These are phyloP conservation scores for Pluvianellus socialis DNA, from an alignment of 2,113 vertebrate species.

Conservation along the genomic window DNA sequence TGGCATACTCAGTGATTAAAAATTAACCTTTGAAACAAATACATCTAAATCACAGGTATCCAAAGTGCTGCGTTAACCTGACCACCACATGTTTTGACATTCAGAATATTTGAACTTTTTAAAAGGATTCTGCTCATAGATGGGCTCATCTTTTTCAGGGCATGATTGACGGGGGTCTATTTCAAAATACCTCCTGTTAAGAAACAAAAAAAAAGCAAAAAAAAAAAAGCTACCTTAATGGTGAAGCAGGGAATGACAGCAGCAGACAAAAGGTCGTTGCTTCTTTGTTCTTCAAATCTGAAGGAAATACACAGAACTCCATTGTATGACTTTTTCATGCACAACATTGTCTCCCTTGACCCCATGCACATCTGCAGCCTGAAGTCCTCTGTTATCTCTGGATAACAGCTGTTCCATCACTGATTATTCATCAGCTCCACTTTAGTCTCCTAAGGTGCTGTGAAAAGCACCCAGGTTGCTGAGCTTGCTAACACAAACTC, in stretches of 20 bases:
- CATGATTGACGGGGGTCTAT: slow-evolving; percentile 23
- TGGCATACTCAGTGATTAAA: background rate
- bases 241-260: slow-evolving; percentile 43
- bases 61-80: background rate
- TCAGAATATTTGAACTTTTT: background rate
- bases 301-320: slow-evolving; percentile 61
- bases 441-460: slow-evolving; percentile 46
- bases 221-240: slow-evolving; percentile 38
- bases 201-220: background rate
- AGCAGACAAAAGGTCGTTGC: slow-evolving; percentile 38
- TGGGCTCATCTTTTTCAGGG: background rate
- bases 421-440: slow-evolving; percentile 63
- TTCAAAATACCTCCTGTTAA: slow-evolving; percentile 28
- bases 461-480: slow-evolving; percentile 30
- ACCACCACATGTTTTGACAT: background rate
- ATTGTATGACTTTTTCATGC: slow-evolving; percentile 58
- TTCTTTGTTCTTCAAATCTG: slow-evolving; percentile 59
- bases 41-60: background rate
- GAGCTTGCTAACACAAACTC: background rate
- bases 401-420: slow-evolving; percentile 63
- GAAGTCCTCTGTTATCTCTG: slow-evolving; percentile 63
- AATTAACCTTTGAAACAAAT: background rate
- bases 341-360: slow-evolving; percentile 51
- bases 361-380: slow-evolving; percentile 62
- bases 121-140: background rate